Evolutionary conservation across 2,113 vertebrate genomes (phyloP), one percentile per base, ranked within the genome.

Genomic region (Glaucomys volans): DNA sequence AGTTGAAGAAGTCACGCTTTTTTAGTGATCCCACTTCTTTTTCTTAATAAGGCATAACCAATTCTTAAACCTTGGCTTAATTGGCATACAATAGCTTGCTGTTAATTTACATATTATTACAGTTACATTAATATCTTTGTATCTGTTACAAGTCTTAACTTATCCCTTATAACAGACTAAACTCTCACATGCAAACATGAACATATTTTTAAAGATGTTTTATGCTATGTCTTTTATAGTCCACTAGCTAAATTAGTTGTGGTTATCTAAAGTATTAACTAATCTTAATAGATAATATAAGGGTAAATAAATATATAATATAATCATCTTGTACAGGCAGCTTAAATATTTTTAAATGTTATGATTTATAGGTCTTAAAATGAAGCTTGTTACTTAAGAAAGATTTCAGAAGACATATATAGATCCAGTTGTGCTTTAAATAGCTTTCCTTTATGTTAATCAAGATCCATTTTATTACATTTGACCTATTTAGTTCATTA

Each of bases 141-240:
- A 75, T 95, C 62, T 64, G n/a, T 92, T 95, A 97, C 72, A 89
- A 88, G 40, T 57, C 94, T 93, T 96, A 52, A 96, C 95, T 97
- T 95, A 97, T 94, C 83, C 20, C 62, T 69, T 50, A 89, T 87
- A 89, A 26, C 24, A 79, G 50, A 96, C 83, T 91, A 72, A 95
- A 71, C 62, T 96, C 79, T n/a, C 66, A 57, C 13, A 2, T 95
- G 93, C 93, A 91, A 95, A 76, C 54, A 89, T 87, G 79, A 93
- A 94, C 96, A 89, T 87, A 80, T 91, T 97, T 96, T 93, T 66
- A 90, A 96, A 95, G 88, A 82, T 94, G 50, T 72, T 75, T 93
- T 82, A 87, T 88, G 47, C 17, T 72, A 37, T 96, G 32, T 89
- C 28, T 66, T 95, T 89, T 96, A 42, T 72, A 94, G 32, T 90